These are phyloP conservation scores for Acrocephalus kingi DNA, from an alignment of 2,113 vertebrate genomes.

Conservation along the genomic window DNA sequence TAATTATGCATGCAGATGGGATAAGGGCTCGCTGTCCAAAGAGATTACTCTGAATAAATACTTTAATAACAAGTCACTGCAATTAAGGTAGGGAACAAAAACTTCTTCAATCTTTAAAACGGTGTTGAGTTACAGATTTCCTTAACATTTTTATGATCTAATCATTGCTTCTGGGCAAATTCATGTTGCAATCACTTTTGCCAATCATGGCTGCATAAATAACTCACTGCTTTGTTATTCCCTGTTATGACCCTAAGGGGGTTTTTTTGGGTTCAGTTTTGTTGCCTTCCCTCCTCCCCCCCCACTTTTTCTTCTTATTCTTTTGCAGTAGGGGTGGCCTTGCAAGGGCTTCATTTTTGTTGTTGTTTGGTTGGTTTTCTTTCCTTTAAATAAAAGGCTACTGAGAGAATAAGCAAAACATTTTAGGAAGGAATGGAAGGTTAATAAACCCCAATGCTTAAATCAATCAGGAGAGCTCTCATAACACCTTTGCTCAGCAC, in stretches of 20 bases:
- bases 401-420: background rate
- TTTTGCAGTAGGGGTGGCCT: background rate
- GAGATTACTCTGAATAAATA: conserved; percentile 72
- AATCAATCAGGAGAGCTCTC: conserved; percentile 43
- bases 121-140: conserved; percentile 71
- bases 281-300: background rate
- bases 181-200: conserved; percentile 74
- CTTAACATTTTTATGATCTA: conserved; percentile 76
- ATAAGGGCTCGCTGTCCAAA: conserved; percentile 70
- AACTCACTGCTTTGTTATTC: conserved; percentile 71
- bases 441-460: conserved; percentile 31
- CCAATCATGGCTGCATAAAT: conserved; percentile 73
- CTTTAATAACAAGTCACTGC: conserved; percentile 66
- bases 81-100: conserved; percentile 65
- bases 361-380: background rate
- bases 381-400: conserved; percentile 38
- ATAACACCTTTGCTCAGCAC: conserved; percentile 28
- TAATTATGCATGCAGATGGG: conserved; percentile 70
- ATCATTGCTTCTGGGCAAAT: conserved; percentile 74
- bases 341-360: background rate
- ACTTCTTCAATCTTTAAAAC: conserved; percentile 73
- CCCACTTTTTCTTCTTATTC: background rate
- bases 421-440: conserved; percentile 8
- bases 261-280: background rate
- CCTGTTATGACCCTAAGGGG: conserved; percentile 64